Evolutionary conservation across 2,888 invertebrate species (phyloP).

Genomic region (Hirudinaria manillensis): DNA sequence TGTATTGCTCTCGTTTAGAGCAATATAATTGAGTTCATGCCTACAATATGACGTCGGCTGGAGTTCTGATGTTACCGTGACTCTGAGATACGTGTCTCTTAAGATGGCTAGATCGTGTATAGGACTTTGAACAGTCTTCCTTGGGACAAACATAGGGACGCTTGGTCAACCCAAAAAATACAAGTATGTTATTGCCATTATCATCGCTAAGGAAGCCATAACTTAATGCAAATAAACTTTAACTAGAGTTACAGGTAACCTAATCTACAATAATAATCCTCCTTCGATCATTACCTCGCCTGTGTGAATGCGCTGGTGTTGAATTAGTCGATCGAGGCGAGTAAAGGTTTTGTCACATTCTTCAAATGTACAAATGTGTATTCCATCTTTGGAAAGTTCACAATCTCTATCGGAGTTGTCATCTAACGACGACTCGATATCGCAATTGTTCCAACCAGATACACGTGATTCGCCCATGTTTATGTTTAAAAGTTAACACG

Average conservation of each 20-base stretch:
- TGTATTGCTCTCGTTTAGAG: not conserved
- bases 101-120: slow-evolving; percentile 6
- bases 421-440: not conserved
- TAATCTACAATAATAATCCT: not conserved
- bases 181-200: too few relatives aligned
- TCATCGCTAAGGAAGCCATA: not conserved
- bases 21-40: not conserved
- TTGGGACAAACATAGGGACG: slow-evolving; percentile 12
- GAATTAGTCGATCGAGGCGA: not conserved
- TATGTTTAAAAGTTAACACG: not conserved
- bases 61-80: slow-evolving; percentile 1
- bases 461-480: slow-evolving; percentile 4
- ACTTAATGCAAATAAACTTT: not conserved
- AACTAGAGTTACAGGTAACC: not conserved
- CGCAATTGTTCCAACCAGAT: too few relatives aligned
- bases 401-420: not conserved
- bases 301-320: slow-evolving; percentile 20
- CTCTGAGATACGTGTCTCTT: not conserved
- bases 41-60: not conserved
- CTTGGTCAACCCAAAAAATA: not conserved
- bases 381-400: not conserved
- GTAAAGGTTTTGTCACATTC: slow-evolving; percentile 19
- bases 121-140: not conserved
- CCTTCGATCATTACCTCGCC: slow-evolving; percentile 10
- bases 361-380: not conserved